Conservation (phyloP, 2,797 vertebrate species). For the Schizothorax lantsangensis region DNA sequence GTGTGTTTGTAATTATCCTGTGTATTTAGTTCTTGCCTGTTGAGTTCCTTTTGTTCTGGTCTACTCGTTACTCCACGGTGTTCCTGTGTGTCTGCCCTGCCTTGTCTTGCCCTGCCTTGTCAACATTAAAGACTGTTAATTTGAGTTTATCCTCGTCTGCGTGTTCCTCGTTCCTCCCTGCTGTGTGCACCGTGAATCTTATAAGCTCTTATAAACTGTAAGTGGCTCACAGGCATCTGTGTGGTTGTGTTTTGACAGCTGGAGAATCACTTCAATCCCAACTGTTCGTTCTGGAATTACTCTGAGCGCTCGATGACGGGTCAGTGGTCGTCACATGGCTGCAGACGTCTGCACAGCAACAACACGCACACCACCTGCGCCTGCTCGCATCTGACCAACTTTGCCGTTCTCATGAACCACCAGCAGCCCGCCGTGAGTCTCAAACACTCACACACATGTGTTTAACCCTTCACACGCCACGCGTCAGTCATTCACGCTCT, state of each 20-base stretch:
- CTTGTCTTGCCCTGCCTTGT: too few species aligned
- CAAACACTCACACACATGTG: constrained; percentile 31
- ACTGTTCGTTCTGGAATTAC: constrained; percentile 97
- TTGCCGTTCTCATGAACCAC: constrained; percentile 91
- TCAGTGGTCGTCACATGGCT: constrained; percentile 93
- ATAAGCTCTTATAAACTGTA: constrained; percentile 53
- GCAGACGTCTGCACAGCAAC: constrained; percentile 88
- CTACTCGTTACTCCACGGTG: too few species aligned
- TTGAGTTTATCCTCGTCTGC: too few species aligned
- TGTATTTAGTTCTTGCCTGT: too few species aligned
- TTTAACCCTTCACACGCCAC: neutral
- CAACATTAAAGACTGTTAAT: too few species aligned
- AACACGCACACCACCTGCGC: constrained; percentile 92
- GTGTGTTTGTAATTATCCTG: too few species aligned
- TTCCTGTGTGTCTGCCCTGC: too few species aligned
- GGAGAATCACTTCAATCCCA: constrained; percentile 92
- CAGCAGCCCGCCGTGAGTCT: constrained; percentile 83
- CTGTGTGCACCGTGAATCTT: too few species aligned
- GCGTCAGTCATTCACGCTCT: neutral
- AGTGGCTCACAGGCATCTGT: constrained; percentile 34
- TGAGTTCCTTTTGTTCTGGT: too few species aligned
- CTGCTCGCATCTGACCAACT: constrained; percentile 95
- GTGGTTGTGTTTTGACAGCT: constrained; percentile 71
- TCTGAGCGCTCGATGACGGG: constrained; percentile 88
- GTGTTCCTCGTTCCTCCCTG: too few species aligned